Evolutionary conservation across 2,113 vertebrate genomes (phyloP).

Genomic region (Phyllostomus hastatus): DNA sequence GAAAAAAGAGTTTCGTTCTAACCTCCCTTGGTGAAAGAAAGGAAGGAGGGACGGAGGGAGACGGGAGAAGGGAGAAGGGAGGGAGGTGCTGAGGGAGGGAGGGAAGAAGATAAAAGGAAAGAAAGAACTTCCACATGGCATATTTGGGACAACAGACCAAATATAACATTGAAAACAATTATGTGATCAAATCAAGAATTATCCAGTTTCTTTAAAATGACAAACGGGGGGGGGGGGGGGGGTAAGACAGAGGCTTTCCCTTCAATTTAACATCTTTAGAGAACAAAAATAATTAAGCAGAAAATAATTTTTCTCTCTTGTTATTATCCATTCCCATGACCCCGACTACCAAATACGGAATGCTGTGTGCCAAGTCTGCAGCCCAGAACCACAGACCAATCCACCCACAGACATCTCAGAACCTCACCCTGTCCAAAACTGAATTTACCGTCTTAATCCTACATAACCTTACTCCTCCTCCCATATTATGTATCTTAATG

Average conservation of each 20-base stretch:
- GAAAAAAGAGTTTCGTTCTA: background rate
- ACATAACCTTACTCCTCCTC: background rate
- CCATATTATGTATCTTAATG: background rate
- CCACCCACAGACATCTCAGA: background rate
- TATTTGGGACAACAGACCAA: background rate
- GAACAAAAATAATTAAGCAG: background rate
- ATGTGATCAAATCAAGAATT: background rate
- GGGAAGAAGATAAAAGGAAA: background rate
- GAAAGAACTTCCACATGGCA: background rate
- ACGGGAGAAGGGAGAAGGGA: fast-evolving
- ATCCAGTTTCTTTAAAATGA: background rate
- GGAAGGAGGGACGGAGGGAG: background rate
- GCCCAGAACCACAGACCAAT: background rate
- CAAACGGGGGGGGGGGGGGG: background rate
- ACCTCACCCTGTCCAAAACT: background rate
- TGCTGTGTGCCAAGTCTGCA: background rate
- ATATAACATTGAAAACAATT: background rate
- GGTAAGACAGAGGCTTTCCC: background rate
- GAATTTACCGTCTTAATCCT: background rate
- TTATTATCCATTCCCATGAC: background rate
- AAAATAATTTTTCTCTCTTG: background rate
- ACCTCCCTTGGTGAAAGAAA: background rate
- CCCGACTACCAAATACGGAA: constrained; percentile 5
- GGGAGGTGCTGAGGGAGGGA: background rate
- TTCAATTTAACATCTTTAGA: background rate